These are phyloP conservation scores for Aphrophora alni DNA, from an alignment of 2,888 invertebrate genomes.

Conservation along the genomic window DNA sequence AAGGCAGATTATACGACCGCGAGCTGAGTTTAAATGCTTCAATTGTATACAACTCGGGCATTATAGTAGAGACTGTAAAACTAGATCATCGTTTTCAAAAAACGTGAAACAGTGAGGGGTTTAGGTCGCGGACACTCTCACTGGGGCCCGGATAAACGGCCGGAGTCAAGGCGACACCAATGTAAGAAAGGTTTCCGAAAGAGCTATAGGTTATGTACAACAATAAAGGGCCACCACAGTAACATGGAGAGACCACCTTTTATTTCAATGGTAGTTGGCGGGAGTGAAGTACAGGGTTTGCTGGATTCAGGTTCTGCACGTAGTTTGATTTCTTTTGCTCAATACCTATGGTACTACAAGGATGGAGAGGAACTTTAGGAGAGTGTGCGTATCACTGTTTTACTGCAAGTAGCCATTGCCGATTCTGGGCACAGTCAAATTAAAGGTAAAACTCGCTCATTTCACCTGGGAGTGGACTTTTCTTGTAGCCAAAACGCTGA, in stretches of 20 bases:
- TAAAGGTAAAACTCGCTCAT: neutral
- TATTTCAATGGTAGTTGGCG: neutral
- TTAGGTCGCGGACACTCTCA: neutral
- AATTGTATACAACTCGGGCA: too few relatives aligned
- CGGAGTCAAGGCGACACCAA: neutral
- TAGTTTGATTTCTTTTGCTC: neutral
- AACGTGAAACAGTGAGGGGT: too few relatives aligned
- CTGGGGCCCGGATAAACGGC: neutral
- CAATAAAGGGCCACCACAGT: neutral
- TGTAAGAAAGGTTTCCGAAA: neutral
- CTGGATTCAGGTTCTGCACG: neutral
- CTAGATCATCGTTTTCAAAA: too few relatives aligned
- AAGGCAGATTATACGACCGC: too few relatives aligned
- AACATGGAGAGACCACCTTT: neutral
- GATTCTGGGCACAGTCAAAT: neutral
- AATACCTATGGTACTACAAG: too few relatives aligned
- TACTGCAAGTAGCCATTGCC: neutral
- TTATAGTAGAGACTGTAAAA: too few relatives aligned
- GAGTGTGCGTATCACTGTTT: too few relatives aligned
- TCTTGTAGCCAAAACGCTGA: neutral
- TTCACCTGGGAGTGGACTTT: neutral
- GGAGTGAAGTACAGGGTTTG: neutral
- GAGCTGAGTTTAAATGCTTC: too few relatives aligned
- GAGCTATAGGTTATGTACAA: neutral
- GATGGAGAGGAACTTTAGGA: too few relatives aligned